phyloP scores from a whole-genome alignment of 2,113 vertebrate species.

The Eupsittula cactorum region DNA sequence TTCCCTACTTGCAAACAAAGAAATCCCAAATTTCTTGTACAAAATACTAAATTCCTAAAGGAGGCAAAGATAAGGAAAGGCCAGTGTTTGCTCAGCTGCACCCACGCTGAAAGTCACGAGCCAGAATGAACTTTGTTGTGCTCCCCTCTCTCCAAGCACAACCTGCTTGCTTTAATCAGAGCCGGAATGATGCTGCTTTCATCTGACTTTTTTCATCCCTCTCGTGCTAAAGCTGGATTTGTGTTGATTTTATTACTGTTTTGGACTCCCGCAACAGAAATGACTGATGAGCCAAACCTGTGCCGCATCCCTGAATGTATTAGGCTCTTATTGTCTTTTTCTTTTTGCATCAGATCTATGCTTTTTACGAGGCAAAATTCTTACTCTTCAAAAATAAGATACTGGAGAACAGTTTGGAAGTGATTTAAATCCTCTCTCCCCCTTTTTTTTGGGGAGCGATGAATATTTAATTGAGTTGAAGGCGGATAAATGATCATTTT shows the following conservation, averaged over 20 bases:
- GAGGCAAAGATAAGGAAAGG: not conserved
- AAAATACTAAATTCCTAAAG: not conserved
- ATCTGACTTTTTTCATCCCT: not conserved
- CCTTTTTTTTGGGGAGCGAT: conserved; percentile 1
- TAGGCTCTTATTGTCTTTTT: not conserved
- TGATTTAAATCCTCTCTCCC: conserved; percentile 49
- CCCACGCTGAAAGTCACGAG: not conserved
- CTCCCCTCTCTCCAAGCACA: not conserved
- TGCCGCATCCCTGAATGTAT: not conserved
- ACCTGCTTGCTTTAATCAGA: conserved; percentile 40
- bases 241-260: conserved; percentile 60
- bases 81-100: not conserved
- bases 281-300: conserved; percentile 60
- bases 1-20: not conserved
- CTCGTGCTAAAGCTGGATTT: conserved; percentile 2
- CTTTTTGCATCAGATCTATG: not conserved
- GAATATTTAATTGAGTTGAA: conserved; percentile 70
- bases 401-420: conserved; percentile 12
- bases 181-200: conserved; percentile 17
- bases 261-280: conserved; percentile 38
- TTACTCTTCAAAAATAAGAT: not conserved
- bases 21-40: not conserved
- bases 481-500: conserved; percentile 54
- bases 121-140: not conserved
- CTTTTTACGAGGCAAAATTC: not conserved